These are phyloP conservation scores for Luperina testacea DNA, from an alignment of 2,888 invertebrate genomes.

Conservation along the genomic window DNA sequence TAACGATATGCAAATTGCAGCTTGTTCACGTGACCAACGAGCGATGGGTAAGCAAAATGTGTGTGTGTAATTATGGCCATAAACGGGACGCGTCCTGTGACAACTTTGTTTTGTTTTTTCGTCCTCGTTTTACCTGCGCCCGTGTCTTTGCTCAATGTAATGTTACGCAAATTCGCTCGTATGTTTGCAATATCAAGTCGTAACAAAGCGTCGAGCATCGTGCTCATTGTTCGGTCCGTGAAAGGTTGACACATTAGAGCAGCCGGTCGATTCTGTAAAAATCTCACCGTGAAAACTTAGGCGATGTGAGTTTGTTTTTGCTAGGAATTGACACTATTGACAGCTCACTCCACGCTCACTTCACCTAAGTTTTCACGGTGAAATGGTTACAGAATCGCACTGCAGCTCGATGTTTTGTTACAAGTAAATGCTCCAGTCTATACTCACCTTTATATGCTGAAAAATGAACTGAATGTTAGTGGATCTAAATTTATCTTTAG, in stretches of 20 bases:
- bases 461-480: neutral
- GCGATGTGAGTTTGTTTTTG: too few species aligned
- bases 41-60: neutral
- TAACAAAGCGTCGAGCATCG: neutral
- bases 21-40: slow-evolving; percentile 1
- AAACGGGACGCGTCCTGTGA: too few species aligned
- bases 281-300: too few species aligned
- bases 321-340: too few species aligned
- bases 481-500: neutral
- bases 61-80: neutral
- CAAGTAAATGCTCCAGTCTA: too few species aligned
- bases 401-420: too few species aligned
- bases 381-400: too few species aligned
- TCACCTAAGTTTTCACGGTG: too few species aligned
- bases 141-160: neutral
- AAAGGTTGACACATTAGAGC: too few species aligned
- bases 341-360: too few species aligned
- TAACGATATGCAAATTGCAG: slow-evolving; percentile 41
- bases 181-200: neutral
- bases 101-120: neutral
- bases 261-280: too few species aligned
- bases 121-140: neutral
- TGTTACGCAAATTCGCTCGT: neutral
- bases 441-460: neutral
- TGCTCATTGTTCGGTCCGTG: neutral